Base-by-base conservation (phyloP, 2,113 vertebrate species). In the Clarias gariepinus region DNA sequence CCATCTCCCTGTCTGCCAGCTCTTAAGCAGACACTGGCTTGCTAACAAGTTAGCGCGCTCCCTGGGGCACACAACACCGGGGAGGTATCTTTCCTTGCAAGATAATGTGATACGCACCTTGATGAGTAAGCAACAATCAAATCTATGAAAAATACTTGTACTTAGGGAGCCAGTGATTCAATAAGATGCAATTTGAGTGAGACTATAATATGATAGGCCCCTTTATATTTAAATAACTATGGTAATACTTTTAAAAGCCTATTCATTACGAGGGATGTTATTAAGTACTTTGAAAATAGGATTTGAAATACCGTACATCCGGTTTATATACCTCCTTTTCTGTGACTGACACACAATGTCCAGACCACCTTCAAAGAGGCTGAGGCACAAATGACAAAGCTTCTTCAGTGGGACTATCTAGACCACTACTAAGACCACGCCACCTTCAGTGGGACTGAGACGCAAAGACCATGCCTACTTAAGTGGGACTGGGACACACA, bases 1-100 rank as follows among this genome's bases (percentile, higher is more conserved):
- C 78, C 78, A 79, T 57, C 3, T 92, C 90, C 86, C 19, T 15
- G 86, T 41, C 90, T 85, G 87, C 90, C 89, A 90, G 90, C 86
- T 91, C 90, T 47, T 84, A 90, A 85, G 90, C 89, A 86, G 41
- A 90, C 86, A 87, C 89, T 85, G 85, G 36, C 53, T 74, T 33
- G 69, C 57, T 84, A 84, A 61, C 69, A 47, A 61, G 69, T 60
- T 47, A 76, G 57, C 57, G 55, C 23, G 12, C 82, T 11, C 28
- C 69, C 86, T 89, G 91, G 89, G 89, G 87, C 66, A 36, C 68
- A 57, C 36, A 23, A n/a, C 47, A 57, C 53, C 8, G 52, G 55
- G 53, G 53, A 28, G 33, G 16, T 28, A 5, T 61, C 74, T 78
- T n/a, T 78, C 23, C 25, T 76, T 76, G 36, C 41, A 25, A 52